Base-by-base conservation (phyloP, 2,888 invertebrate species). In the Philereme transversata region DNA sequence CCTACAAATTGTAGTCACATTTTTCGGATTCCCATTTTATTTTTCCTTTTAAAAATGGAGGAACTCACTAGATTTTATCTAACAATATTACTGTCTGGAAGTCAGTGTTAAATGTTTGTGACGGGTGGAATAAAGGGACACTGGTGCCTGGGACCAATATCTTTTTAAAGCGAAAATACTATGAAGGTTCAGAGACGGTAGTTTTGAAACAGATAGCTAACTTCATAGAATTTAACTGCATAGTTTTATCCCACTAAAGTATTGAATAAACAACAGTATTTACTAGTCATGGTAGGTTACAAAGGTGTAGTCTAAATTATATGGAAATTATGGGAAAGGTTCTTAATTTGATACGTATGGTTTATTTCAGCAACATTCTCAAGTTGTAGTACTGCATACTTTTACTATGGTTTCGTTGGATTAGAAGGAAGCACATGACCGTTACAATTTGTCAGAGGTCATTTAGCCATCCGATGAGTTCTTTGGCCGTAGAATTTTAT, bases 61-160 rank as follows among this genome's bases (percentile, higher is more conserved):
- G 61, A 60, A 79, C 77, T 78, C 70, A 74, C 75, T 76, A 79
- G 81, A 83, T 84, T 79, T 79, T 76, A 79, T 80, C 81, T 78
- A 64, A 70, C 79, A 73, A 82, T 84, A 83, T 80, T 77, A 77
- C 78, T 75, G 83, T 82, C 84, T 83, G 81, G 73, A 73, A 82
- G 81, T 81, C 83, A 78, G 82, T 81, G 82, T 81, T 82, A 84
- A 83, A 82, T 79, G 84, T 79, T 82, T 80, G 81, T 78, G 80
- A 82, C 79, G 78, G 76, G 70, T 64, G 67, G 71, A 72, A 76
- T 71, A 77, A 77, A 73, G 75, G 71, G 73, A 77, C 79, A 77
- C 77, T 78, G 75, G 77, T 69, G 70, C 71, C 70, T 73, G 70
- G 70, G 71, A 72, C 77, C 75, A 76, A 77, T 80, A 75, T 75